Conservation (phyloP, 2,113 vertebrate genomes). For the Colossoma macropomum region DNA sequence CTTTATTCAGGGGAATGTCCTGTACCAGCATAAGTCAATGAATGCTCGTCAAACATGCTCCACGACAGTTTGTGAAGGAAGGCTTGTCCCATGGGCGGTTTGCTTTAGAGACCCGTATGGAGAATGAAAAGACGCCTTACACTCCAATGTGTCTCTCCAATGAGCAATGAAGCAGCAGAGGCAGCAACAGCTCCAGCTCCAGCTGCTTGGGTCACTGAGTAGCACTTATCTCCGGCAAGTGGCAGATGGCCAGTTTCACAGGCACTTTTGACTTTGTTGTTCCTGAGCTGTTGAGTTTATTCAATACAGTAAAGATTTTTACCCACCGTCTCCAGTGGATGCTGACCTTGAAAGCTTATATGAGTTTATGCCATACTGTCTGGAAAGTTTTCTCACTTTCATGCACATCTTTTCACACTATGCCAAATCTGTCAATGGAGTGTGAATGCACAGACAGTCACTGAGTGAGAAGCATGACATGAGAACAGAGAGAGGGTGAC, state of each 20-base stretch:
- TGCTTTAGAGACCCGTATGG: neutral
- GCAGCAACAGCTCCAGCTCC: neutral
- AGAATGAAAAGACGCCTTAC: neutral
- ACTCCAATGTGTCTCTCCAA: neutral
- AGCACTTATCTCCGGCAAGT: neutral
- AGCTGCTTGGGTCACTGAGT: neutral
- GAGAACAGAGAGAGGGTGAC: conserved; percentile 1
- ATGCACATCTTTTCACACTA: conserved; percentile 32
- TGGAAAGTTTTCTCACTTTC: conserved; percentile 31
- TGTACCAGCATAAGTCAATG: conserved; percentile 15
- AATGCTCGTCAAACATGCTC: conserved; percentile 6
- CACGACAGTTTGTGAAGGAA: conserved; percentile 16
- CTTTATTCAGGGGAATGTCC: conserved; percentile 8
- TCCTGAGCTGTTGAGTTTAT: neutral
- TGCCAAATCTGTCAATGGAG: conserved; percentile 38
- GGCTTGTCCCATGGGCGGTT: neutral
- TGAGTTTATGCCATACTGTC: conserved; percentile 23
- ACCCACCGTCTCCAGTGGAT: neutral
- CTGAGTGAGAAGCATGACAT: neutral
- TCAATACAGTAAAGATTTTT: conserved; percentile 14
- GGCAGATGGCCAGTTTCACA: neutral
- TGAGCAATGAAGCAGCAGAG: conserved; percentile 4
- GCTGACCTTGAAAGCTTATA: conserved; percentile 24
- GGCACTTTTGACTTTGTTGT: neutral
- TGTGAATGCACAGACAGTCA: conserved; percentile 34